A percentile compares a stretch with the other conserved stretches of the same genome.
Evolutionary conservation across 2,113 vertebrate genomes (phyloP).

Genomic region (Danio rerio): DNA sequence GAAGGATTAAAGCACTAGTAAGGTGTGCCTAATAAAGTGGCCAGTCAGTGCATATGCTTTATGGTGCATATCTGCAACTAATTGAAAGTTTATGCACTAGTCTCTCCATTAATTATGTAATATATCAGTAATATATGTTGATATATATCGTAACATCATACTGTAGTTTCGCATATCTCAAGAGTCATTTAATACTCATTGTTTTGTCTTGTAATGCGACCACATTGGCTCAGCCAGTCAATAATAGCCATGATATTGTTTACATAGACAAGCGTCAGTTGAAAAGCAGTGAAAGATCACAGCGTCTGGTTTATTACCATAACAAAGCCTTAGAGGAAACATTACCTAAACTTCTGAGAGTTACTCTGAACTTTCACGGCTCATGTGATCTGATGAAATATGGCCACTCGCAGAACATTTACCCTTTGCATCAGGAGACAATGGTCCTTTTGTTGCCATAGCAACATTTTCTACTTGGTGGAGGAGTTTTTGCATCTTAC

Average conservation of each 20-base stretch:
- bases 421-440: slow-evolving; percentile 44
- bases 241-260: background rate
- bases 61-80: too few relatives aligned
- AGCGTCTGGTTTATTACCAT: slow-evolving; percentile 4
- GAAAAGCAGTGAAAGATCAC: slow-evolving; percentile 13
- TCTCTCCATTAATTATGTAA: too few relatives aligned
- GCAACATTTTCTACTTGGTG: slow-evolving; percentile 53
- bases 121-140: too few relatives aligned
- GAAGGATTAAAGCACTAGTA: too few relatives aligned
- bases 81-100: too few relatives aligned
- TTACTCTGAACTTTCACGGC: slow-evolving; percentile 16
- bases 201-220: background rate
- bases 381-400: slow-evolving; percentile 38
- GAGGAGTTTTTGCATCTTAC: slow-evolving; percentile 30
- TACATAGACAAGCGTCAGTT: background rate
- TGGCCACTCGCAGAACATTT: slow-evolving; percentile 36
- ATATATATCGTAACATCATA: background rate
- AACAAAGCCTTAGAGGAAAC: slow-evolving; percentile 18
- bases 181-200: background rate
- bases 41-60: too few relatives aligned
- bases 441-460: slow-evolving; percentile 54
- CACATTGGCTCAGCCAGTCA: background rate
- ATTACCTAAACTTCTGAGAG: slow-evolving; percentile 28
- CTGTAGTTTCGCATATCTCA: background rate
- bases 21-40: too few relatives aligned